These are phyloP conservation scores for Ammodramus savannarum DNA, from an alignment of 2,113 vertebrate species.

Conservation along the genomic window DNA sequence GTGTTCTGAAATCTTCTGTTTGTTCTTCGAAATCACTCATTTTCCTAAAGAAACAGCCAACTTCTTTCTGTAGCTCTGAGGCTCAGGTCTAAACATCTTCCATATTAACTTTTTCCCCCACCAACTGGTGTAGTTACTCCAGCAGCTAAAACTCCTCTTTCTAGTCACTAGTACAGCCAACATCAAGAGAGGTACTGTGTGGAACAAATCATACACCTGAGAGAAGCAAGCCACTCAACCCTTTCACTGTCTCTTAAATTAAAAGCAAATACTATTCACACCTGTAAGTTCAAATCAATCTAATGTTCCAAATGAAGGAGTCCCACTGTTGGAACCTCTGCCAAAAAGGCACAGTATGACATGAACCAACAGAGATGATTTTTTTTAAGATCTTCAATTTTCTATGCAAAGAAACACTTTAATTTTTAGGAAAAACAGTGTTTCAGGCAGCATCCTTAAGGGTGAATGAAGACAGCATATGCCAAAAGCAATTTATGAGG, in stretches of 20 bases:
- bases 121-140: not conserved
- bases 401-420: not conserved
- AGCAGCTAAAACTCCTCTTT: not conserved
- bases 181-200: not conserved
- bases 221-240: not conserved
- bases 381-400: not conserved
- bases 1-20: not conserved
- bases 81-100: not conserved
- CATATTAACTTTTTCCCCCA: not conserved
- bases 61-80: not conserved
- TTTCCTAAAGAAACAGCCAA: not conserved
- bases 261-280: not conserved
- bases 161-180: not conserved
- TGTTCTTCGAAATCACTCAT: not conserved
- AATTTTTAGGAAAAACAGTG: not conserved
- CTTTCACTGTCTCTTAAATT: not conserved
- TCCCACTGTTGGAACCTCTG: not conserved
- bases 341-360: not conserved
- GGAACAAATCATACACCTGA: not conserved
- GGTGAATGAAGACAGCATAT: not conserved
- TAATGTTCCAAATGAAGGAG: not conserved
- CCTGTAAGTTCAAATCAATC: not conserved
- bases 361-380: not conserved
- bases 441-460: not conserved
- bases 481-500: not conserved